phyloP scores from a whole-genome alignment of 2,113 vertebrate genomes.

The Pelvicachromis taeniatus region DNA sequence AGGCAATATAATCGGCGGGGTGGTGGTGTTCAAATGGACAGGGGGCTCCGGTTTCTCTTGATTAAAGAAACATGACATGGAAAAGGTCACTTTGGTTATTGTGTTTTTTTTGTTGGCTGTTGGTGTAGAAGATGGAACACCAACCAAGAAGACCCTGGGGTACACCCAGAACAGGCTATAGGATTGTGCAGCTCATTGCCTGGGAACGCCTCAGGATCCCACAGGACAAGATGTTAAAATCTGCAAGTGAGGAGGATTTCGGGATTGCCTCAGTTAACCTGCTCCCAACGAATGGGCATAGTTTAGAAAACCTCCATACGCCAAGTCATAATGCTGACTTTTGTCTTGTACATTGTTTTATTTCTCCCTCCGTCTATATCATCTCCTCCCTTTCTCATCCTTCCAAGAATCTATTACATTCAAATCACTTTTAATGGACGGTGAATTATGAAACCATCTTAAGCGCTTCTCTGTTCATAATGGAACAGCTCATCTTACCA shows the following conservation, averaged over 20 bases:
- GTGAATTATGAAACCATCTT: background rate
- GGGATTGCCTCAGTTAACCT: background rate
- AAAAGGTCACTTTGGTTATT: background rate
- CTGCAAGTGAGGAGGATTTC: background rate
- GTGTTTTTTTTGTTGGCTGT: background rate
- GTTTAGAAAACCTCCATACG: background rate
- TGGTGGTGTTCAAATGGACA: background rate
- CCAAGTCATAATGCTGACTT: background rate
- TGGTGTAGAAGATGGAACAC: background rate
- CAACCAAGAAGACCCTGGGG: background rate
- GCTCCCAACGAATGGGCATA: background rate
- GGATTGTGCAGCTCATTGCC: background rate
- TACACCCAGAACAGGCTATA: background rate
- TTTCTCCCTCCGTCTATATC: background rate
- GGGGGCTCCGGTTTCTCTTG: background rate
- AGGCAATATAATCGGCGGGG: background rate
- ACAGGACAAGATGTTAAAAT: background rate
- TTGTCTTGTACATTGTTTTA: background rate
- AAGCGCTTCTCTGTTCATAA: slow-evolving; percentile 11
- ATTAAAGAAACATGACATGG: background rate
- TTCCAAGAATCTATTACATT: background rate
- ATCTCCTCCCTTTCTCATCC: background rate
- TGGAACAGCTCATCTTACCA: slow-evolving; percentile 24
- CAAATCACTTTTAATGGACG: background rate
- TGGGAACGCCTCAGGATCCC: background rate